A percentile compares a stretch with the other conserved stretches of the same genome.
These are phyloP conservation scores for Lanius ludovicianus DNA, from an alignment of 2,113 vertebrate genomes.

Conservation along the genomic window DNA sequence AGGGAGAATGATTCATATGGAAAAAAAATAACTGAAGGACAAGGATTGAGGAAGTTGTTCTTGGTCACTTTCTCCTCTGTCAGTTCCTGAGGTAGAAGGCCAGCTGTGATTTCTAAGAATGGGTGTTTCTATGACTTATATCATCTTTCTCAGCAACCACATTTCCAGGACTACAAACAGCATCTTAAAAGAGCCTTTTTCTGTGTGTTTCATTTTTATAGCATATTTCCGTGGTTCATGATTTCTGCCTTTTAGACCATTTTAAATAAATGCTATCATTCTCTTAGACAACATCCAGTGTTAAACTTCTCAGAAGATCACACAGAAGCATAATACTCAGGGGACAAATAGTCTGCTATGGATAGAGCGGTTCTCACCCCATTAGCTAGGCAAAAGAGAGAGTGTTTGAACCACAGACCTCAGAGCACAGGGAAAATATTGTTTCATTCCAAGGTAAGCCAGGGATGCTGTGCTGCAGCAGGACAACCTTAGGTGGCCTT, in stretches of 20 bases:
- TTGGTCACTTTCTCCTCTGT: background rate
- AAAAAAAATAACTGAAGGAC: background rate
- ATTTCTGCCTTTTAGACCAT: conserved; percentile 16
- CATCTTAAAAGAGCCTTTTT: conserved; percentile 31
- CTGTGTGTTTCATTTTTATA: conserved; percentile 38
- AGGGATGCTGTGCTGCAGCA: background rate
- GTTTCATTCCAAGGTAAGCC: conserved; percentile 43
- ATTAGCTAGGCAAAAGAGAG: conserved; percentile 38
- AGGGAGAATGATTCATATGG: background rate
- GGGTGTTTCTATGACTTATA: background rate
- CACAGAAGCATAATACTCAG: conserved; percentile 25
- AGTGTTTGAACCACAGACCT: conserved; percentile 43
- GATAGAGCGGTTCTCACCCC: background rate
- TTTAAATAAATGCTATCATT: conserved; percentile 58
- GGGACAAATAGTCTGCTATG: conserved; percentile 37
- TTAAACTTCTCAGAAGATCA: conserved; percentile 43
- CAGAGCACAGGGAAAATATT: conserved; percentile 53
- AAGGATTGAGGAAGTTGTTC: background rate
- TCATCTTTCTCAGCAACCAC: background rate
- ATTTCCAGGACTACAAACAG: conserved; percentile 1
- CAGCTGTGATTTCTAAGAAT: conserved; percentile 39
- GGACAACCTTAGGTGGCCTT: conserved; percentile 38
- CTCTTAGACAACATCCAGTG: conserved; percentile 13
- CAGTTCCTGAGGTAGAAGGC: background rate
- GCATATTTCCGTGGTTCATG: background rate